A percentile compares a stretch with the other conserved stretches of the same genome.
Evolutionary conservation across 2,797 vertebrate genomes (phyloP).

Genomic region (Tolypeutes matacus): DNA sequence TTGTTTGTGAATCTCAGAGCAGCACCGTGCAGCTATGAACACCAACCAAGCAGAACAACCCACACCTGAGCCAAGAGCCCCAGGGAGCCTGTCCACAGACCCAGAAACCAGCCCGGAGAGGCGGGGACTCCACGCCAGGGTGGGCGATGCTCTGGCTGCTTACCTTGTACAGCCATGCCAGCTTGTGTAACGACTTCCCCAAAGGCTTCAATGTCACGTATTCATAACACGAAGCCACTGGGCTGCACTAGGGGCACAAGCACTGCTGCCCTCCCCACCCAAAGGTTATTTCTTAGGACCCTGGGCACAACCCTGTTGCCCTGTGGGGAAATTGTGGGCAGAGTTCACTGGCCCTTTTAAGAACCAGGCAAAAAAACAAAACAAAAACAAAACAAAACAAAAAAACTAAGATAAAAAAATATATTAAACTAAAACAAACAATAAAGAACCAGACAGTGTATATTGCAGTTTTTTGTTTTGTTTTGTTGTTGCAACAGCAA

Average conservation of each 20-base stretch:
- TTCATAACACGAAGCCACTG: background rate
- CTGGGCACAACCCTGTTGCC: background rate
- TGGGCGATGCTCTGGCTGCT: fast-evolving
- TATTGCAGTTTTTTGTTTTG: background rate
- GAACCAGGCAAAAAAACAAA: too few relatives aligned
- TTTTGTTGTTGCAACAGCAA: background rate
- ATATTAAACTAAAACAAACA: too few relatives aligned
- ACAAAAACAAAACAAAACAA: too few relatives aligned
- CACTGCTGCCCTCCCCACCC: background rate
- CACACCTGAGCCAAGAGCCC: background rate
- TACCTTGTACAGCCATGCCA: background rate
- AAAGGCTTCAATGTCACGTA: conserved; percentile 10
- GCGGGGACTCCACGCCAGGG: background rate
- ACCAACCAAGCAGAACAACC: background rate
- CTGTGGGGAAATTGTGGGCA: background rate
- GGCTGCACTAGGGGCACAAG: background rate
- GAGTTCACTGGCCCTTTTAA: background rate
- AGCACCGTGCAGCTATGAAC: background rate
- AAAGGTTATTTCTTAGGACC: background rate
- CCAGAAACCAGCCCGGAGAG: background rate
- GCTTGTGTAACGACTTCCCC: conserved; percentile 5
- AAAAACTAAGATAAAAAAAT: too few relatives aligned
- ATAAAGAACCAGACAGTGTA: background rate
- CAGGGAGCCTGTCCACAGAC: background rate
- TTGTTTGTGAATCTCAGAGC: conserved; percentile 83